phyloP scores from a whole-genome alignment of 2,797 vertebrate genomes.

The Lagodon rhomboides region DNA sequence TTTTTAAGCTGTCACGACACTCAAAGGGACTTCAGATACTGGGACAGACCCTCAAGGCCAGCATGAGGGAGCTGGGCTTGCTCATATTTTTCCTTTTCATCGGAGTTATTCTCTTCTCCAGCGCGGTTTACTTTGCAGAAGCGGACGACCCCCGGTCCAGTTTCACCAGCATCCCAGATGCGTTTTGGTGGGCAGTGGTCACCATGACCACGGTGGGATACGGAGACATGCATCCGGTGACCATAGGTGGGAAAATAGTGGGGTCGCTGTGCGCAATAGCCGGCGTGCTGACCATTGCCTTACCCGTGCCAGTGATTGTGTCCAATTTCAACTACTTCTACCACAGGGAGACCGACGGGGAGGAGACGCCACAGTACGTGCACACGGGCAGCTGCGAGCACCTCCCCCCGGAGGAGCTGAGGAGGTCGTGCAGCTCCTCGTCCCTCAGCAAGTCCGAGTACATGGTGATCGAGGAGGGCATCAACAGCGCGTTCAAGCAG shows the following conservation, averaged over 20 bases:
- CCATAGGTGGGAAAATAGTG: conserved; percentile 98
- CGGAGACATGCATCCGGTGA: conserved; percentile 99
- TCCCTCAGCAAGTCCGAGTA: conserved; percentile 96
- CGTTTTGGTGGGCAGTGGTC: conserved; percentile 99
- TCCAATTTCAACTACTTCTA: conserved; percentile 99
- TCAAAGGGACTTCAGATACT: conserved; percentile 98
- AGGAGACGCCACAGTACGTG: conserved; percentile 94
- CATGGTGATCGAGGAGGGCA: conserved; percentile 94
- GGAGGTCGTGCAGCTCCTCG: conserved; percentile 92
- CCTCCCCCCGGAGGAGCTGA: conserved; percentile 91
- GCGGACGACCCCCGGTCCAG: conserved; percentile 95
- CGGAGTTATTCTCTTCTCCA: conserved; percentile 98
- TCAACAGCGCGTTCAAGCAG: conserved; percentile 91
- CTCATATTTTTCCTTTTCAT: conserved; percentile 99
- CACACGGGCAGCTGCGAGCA: conserved; percentile 94
- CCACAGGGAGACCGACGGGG: conserved; percentile 97
- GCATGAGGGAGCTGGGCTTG: conserved; percentile 96
- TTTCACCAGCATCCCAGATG: conserved; percentile 97
- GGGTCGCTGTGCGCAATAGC: conserved; percentile 98
- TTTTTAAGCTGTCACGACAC: conserved; percentile 98
- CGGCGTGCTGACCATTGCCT: conserved; percentile 96
- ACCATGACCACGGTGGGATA: conserved; percentile 99
- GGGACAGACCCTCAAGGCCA: conserved; percentile 97
- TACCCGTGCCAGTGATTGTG: conserved; percentile 98
- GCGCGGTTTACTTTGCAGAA: conserved; percentile 97